phyloP scores from a whole-genome alignment of 2,113 vertebrate species.

The Gallinago undulata region DNA sequence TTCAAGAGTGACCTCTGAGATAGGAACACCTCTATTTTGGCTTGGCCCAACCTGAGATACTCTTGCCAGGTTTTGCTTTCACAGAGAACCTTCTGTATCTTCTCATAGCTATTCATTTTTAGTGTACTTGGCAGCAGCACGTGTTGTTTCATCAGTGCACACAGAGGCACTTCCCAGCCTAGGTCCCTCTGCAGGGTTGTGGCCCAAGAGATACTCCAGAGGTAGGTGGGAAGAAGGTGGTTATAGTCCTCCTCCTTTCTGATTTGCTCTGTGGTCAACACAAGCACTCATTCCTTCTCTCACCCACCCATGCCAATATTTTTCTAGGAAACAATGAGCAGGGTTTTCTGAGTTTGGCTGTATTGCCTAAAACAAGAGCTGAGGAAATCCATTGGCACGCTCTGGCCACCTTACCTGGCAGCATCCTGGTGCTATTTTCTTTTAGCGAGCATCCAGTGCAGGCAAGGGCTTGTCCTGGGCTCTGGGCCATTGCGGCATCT shows the following conservation, averaged over 20 bases:
- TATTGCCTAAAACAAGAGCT: not conserved
- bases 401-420: not conserved
- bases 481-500: not conserved
- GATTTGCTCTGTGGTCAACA: accelerated
- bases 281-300: not conserved
- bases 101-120: not conserved
- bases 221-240: not conserved
- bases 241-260: not conserved
- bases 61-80: not conserved
- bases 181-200: not conserved
- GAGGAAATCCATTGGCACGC: not conserved
- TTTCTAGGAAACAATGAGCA: not conserved
- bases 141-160: not conserved
- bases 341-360: not conserved
- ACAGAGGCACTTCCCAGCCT: not conserved
- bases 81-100: accelerated
- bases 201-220: not conserved
- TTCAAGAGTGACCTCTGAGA: not conserved
- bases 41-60: not conserved
- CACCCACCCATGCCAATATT: not conserved
- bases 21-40: not conserved
- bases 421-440: not conserved
- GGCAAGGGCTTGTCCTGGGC: not conserved
- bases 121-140: not conserved
- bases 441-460: not conserved